These are phyloP conservation scores for Quadroppia sp. DNA, from an alignment of 2,888 invertebrate genomes.

Conservation along the genomic window DNA sequence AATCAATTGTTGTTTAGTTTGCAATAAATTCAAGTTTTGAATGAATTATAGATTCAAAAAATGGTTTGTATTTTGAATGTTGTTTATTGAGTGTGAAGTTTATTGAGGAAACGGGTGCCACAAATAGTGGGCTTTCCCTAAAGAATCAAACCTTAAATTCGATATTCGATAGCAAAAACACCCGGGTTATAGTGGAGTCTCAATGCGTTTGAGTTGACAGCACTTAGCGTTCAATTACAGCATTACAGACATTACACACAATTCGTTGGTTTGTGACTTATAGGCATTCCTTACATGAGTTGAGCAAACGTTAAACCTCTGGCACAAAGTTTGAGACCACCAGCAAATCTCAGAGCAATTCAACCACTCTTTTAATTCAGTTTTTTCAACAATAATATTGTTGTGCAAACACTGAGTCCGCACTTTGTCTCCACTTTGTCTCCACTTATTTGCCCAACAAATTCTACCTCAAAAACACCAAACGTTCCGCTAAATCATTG, in stretches of 20 bases:
- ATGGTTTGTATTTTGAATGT: not conserved
- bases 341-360: no score
- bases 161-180: not conserved
- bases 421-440: constrained; percentile 6
- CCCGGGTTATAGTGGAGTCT: not conserved
- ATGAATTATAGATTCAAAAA: constrained; percentile 11
- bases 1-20: constrained; percentile 3
- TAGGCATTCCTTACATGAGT: constrained; percentile 12
- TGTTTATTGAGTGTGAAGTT: not conserved
- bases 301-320: constrained; percentile 1
- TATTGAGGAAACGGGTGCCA: constrained; percentile 4
- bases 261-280: not conserved
- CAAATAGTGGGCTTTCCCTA: not conserved
- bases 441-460: constrained; percentile 13
- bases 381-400: constrained; percentile 20
- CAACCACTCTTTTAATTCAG: constrained; percentile 9
- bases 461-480: not conserved
- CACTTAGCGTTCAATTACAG: constrained; percentile 20
- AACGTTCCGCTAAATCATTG: constrained; percentile 23
- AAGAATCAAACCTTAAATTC: not conserved
- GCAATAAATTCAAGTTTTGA: not conserved
- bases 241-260: not conserved
- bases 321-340: constrained; percentile 14
- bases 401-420: constrained; percentile 14
- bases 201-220: not conserved